Evolutionary conservation across 2,888 invertebrate species (phyloP).

Genomic region (Achlya flavicornis): DNA sequence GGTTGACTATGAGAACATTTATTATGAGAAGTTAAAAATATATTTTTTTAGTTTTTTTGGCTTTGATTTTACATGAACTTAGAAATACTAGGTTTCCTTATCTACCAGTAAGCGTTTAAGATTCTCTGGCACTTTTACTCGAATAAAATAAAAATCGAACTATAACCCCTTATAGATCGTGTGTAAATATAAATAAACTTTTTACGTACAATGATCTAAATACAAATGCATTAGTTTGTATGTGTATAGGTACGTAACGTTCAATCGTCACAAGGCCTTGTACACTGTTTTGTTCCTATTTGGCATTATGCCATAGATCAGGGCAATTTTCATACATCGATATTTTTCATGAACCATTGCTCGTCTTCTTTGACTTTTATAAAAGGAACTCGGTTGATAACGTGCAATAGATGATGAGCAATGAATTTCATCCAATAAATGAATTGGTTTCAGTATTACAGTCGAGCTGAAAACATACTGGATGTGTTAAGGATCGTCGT

Average conservation of each 20-base stretch:
- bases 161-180: neutral
- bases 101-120: too few relatives aligned
- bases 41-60: too few relatives aligned
- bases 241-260: neutral
- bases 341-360: slow-evolving; percentile 25
- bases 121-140: neutral
- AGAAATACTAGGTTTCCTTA: too few relatives aligned
- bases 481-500: slow-evolving; percentile 30
- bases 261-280: slow-evolving; percentile 42
- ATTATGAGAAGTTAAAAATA: too few relatives aligned
- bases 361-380: neutral
- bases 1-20: too few relatives aligned
- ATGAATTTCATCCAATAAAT: slow-evolving; percentile 27
- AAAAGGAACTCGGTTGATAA: neutral
- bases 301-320: slow-evolving; percentile 59
- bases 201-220: slow-evolving; percentile 11
- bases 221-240: neutral
- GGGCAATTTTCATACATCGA: slow-evolving; percentile 19
- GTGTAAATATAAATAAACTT: neutral
- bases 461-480: slow-evolving; percentile 37
- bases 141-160: neutral
- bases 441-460: slow-evolving; percentile 27
- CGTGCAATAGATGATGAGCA: slow-evolving; percentile 2
- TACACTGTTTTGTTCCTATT: slow-evolving; percentile 61
- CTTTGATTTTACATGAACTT: too few relatives aligned